Evolutionary conservation across 2,888 invertebrate species (phyloP).

Genomic region (Brachypalpus laphriformis): DNA sequence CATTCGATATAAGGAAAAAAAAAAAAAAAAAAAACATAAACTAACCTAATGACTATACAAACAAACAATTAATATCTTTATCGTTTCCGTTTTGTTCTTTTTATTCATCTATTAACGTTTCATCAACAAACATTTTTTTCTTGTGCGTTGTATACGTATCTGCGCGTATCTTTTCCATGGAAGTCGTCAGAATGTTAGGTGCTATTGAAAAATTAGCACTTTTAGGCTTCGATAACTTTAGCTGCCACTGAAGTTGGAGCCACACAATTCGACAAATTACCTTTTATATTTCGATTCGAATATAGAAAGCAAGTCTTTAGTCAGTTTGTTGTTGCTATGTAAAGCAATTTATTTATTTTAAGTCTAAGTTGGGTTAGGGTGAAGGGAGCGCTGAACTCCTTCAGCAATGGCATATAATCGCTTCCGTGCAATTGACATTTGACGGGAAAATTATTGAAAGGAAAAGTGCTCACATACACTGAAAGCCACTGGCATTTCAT

Average conservation of each 20-base stretch:
- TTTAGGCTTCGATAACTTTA: not conserved
- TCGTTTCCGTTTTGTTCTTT: slow-evolving; percentile 44
- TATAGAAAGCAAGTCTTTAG: slow-evolving; percentile 66
- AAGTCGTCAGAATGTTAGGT: slow-evolving; percentile 42
- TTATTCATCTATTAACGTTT: slow-evolving; percentile 2
- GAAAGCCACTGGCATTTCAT: slow-evolving; percentile 45
- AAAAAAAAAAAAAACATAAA: slow-evolving; percentile 34
- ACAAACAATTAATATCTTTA: slow-evolving; percentile 53
- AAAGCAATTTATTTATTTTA: slow-evolving; percentile 13
- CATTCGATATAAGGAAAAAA: slow-evolving; percentile 1
- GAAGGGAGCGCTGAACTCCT: slow-evolving; percentile 51
- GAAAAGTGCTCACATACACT: slow-evolving; percentile 1
- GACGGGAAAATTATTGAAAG: slow-evolving; percentile 11
- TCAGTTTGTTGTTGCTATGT: slow-evolving; percentile 25
- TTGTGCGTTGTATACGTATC: not conserved
- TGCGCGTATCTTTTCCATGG: not conserved
- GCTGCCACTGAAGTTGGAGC: slow-evolving; percentile 25
- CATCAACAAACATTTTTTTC: not conserved
- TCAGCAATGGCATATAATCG: slow-evolving; percentile 68
- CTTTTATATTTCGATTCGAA: slow-evolving; percentile 65
- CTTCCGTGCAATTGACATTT: slow-evolving; percentile 64
- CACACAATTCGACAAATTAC: slow-evolving; percentile 63
- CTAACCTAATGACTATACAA: slow-evolving; percentile 72
- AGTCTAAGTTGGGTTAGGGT: slow-evolving; percentile 52
- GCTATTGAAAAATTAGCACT: slow-evolving; percentile 22